Base-by-base conservation (phyloP, 2,888 invertebrate species). In the Phalera bucephala region DNA sequence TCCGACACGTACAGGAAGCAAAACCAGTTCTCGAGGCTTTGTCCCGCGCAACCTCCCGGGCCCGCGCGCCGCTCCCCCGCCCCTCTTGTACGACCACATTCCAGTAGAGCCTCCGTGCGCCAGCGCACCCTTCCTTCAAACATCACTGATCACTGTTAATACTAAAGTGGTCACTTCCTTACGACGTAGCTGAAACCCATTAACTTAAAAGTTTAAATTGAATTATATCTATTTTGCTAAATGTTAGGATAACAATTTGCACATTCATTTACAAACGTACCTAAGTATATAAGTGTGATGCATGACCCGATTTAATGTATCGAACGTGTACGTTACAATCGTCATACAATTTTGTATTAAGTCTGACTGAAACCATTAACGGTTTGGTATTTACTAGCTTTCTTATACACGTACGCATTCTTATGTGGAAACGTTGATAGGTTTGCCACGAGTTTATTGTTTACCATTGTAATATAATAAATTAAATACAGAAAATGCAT, bases 1-100 rank as follows among this genome's bases (percentile, higher is more conserved):
- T 89, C 89, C 89, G 89, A 89, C 87, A 88, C 89, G 86, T 84
- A 89, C 89, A 89, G 89, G 89, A 89, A 89, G 87, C 86, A 78
- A 72, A 89, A 88, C 89, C 86, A 84, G 88, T 89, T 84, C 69
- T 79, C 72, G 71, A 76, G 79, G 74, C 83, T 84, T 86, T 85
- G 86, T 87, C 84, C 87, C 85, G 80, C 79, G 54, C 81, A 72
- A 70, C 77, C 81, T 77, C 71, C 60, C 67, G 63, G 61, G 66
- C 66, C 63, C 63, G 65, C 66, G 51, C 54, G 60, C 65, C 45
- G 58, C 41, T 46, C 64, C 64, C 56, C 49, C 45, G 42, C 53
- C 64, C 57, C 71, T 64, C 69, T 68, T 54, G 72, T 70, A 71
- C 69, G 63, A 85, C 88, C 84, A 66, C 88, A 89, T 89, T 89